Base-by-base conservation (phyloP, 2,888 invertebrate species). In the Ormyrus nitidulus region DNA sequence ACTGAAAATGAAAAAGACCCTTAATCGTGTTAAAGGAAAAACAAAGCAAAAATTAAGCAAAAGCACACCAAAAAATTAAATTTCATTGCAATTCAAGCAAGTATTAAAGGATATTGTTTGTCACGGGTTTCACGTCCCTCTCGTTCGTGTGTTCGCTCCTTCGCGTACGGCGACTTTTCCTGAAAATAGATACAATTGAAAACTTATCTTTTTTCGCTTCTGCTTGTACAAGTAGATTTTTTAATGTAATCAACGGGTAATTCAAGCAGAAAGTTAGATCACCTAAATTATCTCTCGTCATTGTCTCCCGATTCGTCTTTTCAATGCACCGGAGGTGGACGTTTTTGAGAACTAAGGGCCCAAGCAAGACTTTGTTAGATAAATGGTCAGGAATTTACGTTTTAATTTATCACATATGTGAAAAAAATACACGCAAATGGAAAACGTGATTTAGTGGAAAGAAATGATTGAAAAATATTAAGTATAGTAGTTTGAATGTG, bases 101-200 rank as follows among this genome's bases (percentile, higher is more conserved):
- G 81, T 83, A 82, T 85, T 83, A 95, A 95, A 94, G 95, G 95
- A 94, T 96, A 96, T 94, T 96, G 95, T 93, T 96, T 96, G 85
- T 96, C 96, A 89, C 95, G 92, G 83, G 93, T 92, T 89, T 95
- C 95, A 84, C 93, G 93, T 83, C 94, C 92, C 84, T 96, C 96
- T 85, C 96, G 95, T 64, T 96, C 95, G 85, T 96, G 93, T 88
- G 95, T 94, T 85, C 95, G 92, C 84, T 93, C 93, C 87, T 93
- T 92, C 69, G 91, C 87, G 87, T 95, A 95, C 6, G 96, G 96
- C 65, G 96, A 96, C 88, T 96, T 95, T 88, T 96, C 96, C 96
- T 96, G 92, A 83, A 92, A 92, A 89, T 86, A 79, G 46, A 77
- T n/a, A 82, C 58, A 77, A 11, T 79, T 81, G 72, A 71, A 76